A percentile compares a stretch with the other conserved stretches of the same genome.
Conservation (phyloP, 2,888 invertebrate genomes). For the Orthosia gracilis region DNA sequence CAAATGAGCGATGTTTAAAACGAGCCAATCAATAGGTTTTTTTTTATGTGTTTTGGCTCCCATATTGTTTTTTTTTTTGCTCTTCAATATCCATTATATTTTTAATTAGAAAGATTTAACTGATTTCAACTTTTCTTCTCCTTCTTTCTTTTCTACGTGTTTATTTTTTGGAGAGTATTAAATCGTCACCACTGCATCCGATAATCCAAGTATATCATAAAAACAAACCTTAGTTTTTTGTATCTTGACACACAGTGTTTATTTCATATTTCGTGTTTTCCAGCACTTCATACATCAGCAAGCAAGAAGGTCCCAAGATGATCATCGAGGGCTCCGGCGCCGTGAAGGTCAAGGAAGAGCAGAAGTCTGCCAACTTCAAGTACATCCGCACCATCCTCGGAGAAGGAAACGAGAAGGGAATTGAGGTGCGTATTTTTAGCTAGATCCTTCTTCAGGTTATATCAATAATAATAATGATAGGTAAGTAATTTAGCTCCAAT, state of each 20-base stretch:
- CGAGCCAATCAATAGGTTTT: background rate
- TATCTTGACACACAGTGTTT: background rate
- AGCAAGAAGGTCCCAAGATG: slow-evolving; percentile 93
- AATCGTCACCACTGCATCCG: background rate
- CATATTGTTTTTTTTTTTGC: background rate
- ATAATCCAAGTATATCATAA: background rate
- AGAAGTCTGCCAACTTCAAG: slow-evolving; percentile 94
- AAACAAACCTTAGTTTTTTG: background rate
- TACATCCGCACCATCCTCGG: slow-evolving; percentile 93
- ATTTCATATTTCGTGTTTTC: slow-evolving; percentile 20
- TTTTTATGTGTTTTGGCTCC: background rate
- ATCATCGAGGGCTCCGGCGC: slow-evolving; percentile 95
- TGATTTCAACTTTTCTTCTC: background rate
- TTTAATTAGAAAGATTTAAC: background rate
- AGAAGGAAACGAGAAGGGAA: slow-evolving; percentile 93
- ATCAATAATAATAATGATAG: no score
- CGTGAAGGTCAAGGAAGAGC: slow-evolving; percentile 93
- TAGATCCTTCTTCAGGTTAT: no score
- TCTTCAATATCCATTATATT: background rate
- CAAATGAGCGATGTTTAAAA: no score
- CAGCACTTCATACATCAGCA: slow-evolving; percentile 93
- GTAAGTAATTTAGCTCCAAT: no score
- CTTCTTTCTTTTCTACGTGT: background rate
- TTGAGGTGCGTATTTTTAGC: slow-evolving; percentile 81
- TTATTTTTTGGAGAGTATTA: background rate